These are phyloP conservation scores for Halcyon malimbica DNA, from an alignment of 2,113 vertebrate species.

Conservation along the genomic window DNA sequence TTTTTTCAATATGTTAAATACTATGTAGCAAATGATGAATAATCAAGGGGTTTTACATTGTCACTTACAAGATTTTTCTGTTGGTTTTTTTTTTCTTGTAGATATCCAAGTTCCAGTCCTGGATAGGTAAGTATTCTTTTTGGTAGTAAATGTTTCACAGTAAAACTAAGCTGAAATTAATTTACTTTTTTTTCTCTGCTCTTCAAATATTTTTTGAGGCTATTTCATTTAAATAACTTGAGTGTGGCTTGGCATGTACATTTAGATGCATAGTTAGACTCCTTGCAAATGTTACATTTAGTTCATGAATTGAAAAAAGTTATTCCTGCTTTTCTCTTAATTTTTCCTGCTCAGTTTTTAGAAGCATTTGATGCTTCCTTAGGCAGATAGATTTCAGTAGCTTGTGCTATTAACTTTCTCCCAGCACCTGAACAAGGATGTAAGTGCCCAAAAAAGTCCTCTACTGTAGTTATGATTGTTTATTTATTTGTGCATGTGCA, in stretches of 20 bases:
- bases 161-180: not conserved
- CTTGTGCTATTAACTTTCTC: not conserved
- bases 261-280: not conserved
- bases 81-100: conserved; percentile 23
- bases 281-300: not conserved
- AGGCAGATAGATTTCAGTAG: not conserved
- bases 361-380: not conserved
- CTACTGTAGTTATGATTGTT: not conserved
- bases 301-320: not conserved
- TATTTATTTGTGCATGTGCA: conserved; percentile 14
- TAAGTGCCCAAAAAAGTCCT: not conserved
- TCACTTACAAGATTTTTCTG: not conserved
- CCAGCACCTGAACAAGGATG: not conserved
- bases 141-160: not conserved
- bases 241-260: not conserved
- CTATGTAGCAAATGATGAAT: not conserved
- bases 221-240: not conserved
- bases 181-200: not conserved
- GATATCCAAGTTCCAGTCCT: not conserved
- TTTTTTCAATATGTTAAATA: not conserved
- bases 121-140: conserved; percentile 54
- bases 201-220: not conserved
- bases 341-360: not conserved
- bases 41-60: not conserved
- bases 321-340: not conserved